Evolutionary conservation across 2,113 vertebrate species (phyloP).

Genomic region (Protobothrops mucrosquamatus): DNA sequence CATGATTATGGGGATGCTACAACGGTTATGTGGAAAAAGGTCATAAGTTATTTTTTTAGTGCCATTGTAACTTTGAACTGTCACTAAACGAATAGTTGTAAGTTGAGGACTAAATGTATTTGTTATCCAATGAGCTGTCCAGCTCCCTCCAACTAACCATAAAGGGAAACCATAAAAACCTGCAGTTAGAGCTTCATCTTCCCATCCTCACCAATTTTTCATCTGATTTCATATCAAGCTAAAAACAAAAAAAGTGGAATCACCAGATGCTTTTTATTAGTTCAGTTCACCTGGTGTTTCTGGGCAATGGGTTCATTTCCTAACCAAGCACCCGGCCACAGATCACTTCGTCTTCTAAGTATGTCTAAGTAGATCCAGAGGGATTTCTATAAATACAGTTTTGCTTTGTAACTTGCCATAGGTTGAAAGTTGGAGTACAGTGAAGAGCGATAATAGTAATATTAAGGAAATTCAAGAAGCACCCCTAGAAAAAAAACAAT

Average conservation of each 20-base stretch:
- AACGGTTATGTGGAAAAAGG: background rate
- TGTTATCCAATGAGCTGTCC: background rate
- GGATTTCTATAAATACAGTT: background rate
- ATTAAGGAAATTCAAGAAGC: background rate
- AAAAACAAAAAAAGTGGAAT: background rate
- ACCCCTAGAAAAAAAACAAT: background rate
- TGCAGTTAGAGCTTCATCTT: background rate
- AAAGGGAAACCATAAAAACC: background rate
- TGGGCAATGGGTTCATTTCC: background rate
- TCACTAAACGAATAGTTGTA: background rate
- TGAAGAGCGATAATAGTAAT: background rate
- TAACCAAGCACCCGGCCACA: background rate
- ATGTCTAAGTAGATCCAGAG: background rate
- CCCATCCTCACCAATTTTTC: background rate
- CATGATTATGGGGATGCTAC: background rate
- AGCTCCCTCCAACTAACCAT: background rate
- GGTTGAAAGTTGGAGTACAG: background rate
- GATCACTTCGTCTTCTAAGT: background rate
- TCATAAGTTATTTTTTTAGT: background rate
- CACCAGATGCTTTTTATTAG: background rate
- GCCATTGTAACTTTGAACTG: background rate
- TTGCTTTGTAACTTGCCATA: background rate
- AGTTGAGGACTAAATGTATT: background rate
- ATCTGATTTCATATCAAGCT: background rate
- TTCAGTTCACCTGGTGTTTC: background rate